Evolutionary conservation across 2,797 vertebrate genomes (phyloP).

Genomic region (Furcifer pardalis): DNA sequence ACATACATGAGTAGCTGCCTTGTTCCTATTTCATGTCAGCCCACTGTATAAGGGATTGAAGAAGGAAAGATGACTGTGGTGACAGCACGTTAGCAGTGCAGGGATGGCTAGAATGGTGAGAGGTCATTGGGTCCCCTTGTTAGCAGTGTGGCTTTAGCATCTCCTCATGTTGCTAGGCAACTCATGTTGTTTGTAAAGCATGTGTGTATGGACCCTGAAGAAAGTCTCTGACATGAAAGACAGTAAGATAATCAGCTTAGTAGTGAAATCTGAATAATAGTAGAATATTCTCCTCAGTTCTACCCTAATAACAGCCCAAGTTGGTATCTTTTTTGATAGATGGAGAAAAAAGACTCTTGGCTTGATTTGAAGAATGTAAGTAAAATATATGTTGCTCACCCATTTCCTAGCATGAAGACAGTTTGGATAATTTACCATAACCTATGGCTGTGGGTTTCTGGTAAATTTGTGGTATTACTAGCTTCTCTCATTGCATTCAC

Average conservation of each 20-base stretch:
- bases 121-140: slow-evolving; percentile 2
- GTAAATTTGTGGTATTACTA: neutral
- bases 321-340: neutral
- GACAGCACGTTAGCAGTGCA: neutral
- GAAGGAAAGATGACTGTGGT: slow-evolving; percentile 5
- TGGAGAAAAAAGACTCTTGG: neutral
- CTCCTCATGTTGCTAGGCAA: slow-evolving; percentile 2
- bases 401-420: neutral
- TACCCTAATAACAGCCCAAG: neutral
- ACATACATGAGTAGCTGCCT: neutral
- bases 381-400: neutral
- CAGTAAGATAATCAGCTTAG: neutral
- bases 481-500: neutral
- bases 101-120: neutral
- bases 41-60: neutral
- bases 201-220: neutral
- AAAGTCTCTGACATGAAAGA: neutral
- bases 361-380: neutral
- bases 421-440: no score
- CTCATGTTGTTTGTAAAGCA: neutral
- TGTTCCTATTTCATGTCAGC: neutral
- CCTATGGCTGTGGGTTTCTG: neutral
- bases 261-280: neutral
- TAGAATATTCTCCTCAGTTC: neutral
- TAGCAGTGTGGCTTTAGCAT: slow-evolving; percentile 1